These are phyloP conservation scores for Eulacestoma nigropectus DNA, from an alignment of 2,113 vertebrate genomes.

Conservation along the genomic window DNA sequence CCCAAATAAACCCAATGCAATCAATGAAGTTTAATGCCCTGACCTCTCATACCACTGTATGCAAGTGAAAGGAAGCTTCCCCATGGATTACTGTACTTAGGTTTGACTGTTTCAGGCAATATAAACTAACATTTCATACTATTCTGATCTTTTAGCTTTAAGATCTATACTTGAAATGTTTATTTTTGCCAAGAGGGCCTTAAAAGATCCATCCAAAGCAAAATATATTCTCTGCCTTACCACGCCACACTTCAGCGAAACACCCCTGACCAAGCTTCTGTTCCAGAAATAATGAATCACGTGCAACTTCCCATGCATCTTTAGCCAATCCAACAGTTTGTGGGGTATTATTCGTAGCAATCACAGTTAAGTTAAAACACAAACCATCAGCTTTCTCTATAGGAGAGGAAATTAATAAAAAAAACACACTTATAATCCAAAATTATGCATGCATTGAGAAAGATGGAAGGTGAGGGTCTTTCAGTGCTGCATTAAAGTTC, in stretches of 20 bases:
- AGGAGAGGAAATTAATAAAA: slow-evolving; percentile 85
- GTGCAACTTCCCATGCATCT: slow-evolving; percentile 95
- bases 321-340: slow-evolving; percentile 97
- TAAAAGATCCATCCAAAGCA: slow-evolving; percentile 70
- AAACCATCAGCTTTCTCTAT: slow-evolving; percentile 98
- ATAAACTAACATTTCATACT: not conserved
- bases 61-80: not conserved
- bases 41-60: not conserved
- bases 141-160: not conserved
- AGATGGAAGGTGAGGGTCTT: slow-evolving; percentile 76
- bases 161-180: slow-evolving; percentile 28
- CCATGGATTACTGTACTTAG: not conserved
- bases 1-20: not conserved
- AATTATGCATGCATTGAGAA: slow-evolving; percentile 83
- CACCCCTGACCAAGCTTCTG: slow-evolving; percentile 97
- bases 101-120: not conserved
- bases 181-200: slow-evolving; percentile 60
- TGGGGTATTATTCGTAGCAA: slow-evolving; percentile 91
- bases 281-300: slow-evolving; percentile 84
- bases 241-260: slow-evolving; percentile 98
- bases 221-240: slow-evolving; percentile 86
- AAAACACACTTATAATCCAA: slow-evolving; percentile 83
- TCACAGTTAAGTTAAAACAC: slow-evolving; percentile 94
- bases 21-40: not conserved
- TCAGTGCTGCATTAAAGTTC: not conserved